These are phyloP conservation scores for Mus spicilegus DNA, from an alignment of 2,113 vertebrate species.

Conservation along the genomic window DNA sequence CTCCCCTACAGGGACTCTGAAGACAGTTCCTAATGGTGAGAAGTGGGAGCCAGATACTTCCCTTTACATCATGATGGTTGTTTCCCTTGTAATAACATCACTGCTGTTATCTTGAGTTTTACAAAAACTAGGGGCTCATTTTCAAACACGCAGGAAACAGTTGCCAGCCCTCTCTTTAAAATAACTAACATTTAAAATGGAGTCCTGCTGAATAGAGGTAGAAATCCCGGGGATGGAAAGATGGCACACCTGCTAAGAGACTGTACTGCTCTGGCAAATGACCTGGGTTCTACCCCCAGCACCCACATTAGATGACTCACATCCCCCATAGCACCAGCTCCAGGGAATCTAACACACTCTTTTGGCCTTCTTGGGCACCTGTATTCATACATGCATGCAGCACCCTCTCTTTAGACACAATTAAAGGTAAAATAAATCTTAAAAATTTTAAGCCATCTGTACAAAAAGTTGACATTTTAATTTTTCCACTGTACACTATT, in stretches of 20 bases:
- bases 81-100: background rate
- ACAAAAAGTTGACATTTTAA: background rate
- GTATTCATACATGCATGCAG: no score
- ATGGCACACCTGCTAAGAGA: background rate
- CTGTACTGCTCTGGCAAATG: background rate
- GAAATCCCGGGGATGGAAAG: background rate
- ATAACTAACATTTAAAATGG: background rate
- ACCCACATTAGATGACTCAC: no score
- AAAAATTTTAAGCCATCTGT: background rate
- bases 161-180: background rate
- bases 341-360: background rate
- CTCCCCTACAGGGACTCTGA: fast-evolving
- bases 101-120: slow-evolving; percentile 16
- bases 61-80: background rate
- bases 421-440: background rate
- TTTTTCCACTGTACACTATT: background rate
- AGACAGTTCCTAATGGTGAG: background rate
- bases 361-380: no score
- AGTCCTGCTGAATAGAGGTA: slow-evolving; percentile 29
- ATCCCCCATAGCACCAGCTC: background rate
- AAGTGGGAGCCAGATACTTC: background rate
- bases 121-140: background rate
- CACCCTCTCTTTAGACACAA: background rate
- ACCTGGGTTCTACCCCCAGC: background rate
- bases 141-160: slow-evolving; percentile 23